phyloP scores from a whole-genome alignment of 2,113 vertebrate genomes.

The Hoplias malabaricus region DNA sequence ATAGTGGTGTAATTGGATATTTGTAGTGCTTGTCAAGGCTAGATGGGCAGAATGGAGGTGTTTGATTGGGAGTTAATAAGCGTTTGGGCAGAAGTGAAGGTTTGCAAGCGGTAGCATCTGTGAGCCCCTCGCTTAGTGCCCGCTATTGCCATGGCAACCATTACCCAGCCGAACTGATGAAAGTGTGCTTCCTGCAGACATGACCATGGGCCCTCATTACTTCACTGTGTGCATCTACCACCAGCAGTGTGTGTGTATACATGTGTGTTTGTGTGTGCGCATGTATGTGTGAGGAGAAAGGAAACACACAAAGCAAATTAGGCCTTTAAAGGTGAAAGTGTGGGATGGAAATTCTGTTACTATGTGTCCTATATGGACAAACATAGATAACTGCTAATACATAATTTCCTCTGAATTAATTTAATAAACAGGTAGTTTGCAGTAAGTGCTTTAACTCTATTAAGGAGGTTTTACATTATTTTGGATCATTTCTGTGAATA shows the following conservation, averaged over 20 bases:
- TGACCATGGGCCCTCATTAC: slow-evolving; percentile 70
- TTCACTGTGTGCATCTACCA: slow-evolving; percentile 66
- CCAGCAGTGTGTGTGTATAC: slow-evolving; percentile 31
- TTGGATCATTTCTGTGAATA: too few species aligned
- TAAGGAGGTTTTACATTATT: too few species aligned
- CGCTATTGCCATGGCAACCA: slow-evolving; percentile 75
- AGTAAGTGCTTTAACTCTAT: too few species aligned
- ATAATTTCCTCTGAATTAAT: too few species aligned
- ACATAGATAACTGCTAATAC: too few species aligned
- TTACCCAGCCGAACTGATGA: slow-evolving; percentile 66
- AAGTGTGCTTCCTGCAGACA: slow-evolving; percentile 70
- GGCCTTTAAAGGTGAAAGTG: background rate
- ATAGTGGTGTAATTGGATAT: background rate
- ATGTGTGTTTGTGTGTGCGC: slow-evolving; percentile 14
- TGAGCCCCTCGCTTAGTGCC: slow-evolving; percentile 46
- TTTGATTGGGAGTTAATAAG: slow-evolving; percentile 20
- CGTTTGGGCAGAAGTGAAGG: slow-evolving; percentile 37
- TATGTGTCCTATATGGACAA: too few species aligned
- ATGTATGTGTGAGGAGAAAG: background rate
- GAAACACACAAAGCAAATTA: slow-evolving; percentile 5
- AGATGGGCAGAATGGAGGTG: background rate
- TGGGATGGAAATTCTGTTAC: background rate
- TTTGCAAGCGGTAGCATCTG: slow-evolving; percentile 43
- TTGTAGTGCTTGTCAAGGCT: background rate
- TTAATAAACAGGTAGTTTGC: too few species aligned